Base-by-base conservation (phyloP, 2,113 vertebrate genomes). In the Indicator maculatus region DNA sequence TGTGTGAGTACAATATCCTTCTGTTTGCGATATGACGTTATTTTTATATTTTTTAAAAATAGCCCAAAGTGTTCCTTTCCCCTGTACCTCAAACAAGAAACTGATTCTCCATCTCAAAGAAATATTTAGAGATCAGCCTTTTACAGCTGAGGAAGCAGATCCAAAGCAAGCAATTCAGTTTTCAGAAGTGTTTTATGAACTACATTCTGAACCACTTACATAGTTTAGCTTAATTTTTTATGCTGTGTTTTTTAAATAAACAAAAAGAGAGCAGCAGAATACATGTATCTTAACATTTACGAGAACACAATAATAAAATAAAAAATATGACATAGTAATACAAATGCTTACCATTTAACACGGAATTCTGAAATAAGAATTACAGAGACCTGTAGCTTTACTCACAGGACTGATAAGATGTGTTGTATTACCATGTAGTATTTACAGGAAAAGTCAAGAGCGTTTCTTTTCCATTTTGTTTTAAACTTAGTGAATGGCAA, bases 101-200 rank as follows among this genome's bases (percentile, higher is more conserved):
- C 11, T 81, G 82, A 64, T 76, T 93, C 55, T 89, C 31, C 53
- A 91, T 70, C 59, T 85, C 94, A 74, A 55, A 69, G 56, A 77
- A 87, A 75, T 69, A 76, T 77, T 87, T 92, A 79, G 60, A 88
- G 53, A 88, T 94, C 76, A 91, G 60, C 11, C 55, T 70, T 79
- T 90, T 72, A 83, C n/a, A 67, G 70, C 52, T 88, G 78, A 97
- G 67, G 80, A 97, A 93, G 75, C 55, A 39, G 33, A 89, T 83
- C 52, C 83, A 97, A 93, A 96, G 76, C 41, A 95, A 96, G 86
- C 67, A 95, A 82, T 33, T 90, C 73, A 84, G 81, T 93, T 86
- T 89, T 83, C 97, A 94, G 90, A 96, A 97, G 59, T 61, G 69
- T 90, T 93, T 96, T 92, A 86, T 63, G 63, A 93, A 95, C 58